Evolutionary conservation across 2,888 invertebrate genomes (phyloP).

Genomic region (Drymonia ruficornis): DNA sequence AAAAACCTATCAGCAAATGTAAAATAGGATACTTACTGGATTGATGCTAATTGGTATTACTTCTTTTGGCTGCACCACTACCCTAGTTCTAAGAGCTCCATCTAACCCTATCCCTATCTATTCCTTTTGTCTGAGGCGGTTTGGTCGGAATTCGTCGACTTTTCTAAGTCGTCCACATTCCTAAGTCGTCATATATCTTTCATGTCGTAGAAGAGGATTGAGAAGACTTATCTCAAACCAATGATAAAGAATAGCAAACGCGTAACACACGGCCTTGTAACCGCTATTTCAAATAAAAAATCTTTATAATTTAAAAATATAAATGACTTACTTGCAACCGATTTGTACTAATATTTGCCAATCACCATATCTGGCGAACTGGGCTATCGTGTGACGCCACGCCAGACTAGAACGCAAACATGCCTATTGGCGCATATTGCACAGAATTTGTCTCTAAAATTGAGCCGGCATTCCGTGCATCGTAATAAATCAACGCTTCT

Average conservation of each 20-base stretch:
- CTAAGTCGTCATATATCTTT: too few relatives aligned
- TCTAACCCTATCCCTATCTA: too few relatives aligned
- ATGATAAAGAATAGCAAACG: not conserved
- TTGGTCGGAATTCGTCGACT: too few relatives aligned
- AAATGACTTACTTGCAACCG: conserved; percentile 16
- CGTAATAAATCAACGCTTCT: conserved; percentile 77
- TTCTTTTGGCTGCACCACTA: too few relatives aligned
- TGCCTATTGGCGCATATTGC: conserved; percentile 57
- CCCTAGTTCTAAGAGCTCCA: too few relatives aligned
- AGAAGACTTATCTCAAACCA: not conserved
- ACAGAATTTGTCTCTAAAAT: conserved; percentile 72
- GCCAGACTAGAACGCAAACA: conserved; percentile 46
- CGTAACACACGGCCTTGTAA: not conserved
- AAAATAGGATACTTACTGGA: too few relatives aligned
- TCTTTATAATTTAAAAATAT: not conserved
- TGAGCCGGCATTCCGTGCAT: conserved; percentile 70
- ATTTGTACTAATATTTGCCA: conserved; percentile 33
- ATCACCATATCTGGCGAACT: conserved; percentile 45
- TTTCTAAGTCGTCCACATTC: too few relatives aligned
- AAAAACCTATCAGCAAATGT: too few relatives aligned
- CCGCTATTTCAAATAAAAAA: not conserved
- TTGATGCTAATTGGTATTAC: too few relatives aligned
- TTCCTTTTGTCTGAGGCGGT: too few relatives aligned
- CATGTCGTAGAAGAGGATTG: too few relatives aligned
- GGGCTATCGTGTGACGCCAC: conserved; percentile 48